These are phyloP conservation scores for Dermatemys mawii DNA, from an alignment of 2,113 vertebrate species.

Conservation along the genomic window DNA sequence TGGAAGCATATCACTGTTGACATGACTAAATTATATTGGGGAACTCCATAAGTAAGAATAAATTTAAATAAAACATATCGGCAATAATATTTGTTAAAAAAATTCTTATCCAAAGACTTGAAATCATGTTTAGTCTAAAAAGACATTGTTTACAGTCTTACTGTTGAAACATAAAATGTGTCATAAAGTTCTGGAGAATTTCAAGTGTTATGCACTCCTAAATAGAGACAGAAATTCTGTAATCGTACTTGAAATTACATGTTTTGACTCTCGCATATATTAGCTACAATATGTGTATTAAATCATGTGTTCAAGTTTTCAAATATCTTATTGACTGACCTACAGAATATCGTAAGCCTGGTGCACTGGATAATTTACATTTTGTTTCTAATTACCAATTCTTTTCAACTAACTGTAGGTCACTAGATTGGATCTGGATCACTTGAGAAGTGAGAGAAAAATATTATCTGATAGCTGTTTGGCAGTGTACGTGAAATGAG, in stretches of 20 bases:
- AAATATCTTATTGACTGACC: background rate
- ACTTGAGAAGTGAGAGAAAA: background rate
- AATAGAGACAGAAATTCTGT: background rate
- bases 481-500: background rate
- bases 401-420: background rate
- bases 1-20: background rate
- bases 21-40: constrained; percentile 4
- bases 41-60: background rate
- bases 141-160: background rate
- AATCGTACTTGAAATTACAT: background rate
- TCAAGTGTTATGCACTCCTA: background rate
- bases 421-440: background rate
- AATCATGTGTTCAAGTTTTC: background rate
- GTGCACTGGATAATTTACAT: background rate
- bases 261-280: background rate
- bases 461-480: background rate
- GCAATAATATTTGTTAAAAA: background rate
- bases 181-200: background rate
- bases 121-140: background rate
- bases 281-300: background rate
- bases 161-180: background rate
- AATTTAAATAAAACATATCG: background rate
- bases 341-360: too few species aligned
- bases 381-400: too few species aligned
- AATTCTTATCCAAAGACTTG: background rate